Evolutionary conservation across 2,888 invertebrate genomes (phyloP).

Genomic region (Volucella bombylans): DNA sequence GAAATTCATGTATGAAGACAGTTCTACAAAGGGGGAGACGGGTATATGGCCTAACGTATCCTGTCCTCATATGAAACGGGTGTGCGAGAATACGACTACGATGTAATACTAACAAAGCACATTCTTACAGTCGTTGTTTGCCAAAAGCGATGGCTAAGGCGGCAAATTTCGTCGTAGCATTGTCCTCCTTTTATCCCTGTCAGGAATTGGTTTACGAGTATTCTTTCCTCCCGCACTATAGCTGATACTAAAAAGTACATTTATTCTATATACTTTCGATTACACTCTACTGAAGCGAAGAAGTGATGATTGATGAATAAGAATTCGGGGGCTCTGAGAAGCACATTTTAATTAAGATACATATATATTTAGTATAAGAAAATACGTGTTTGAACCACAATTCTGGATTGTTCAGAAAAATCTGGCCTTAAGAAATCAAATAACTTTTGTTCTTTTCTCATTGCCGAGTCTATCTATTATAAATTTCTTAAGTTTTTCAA

Average conservation of each 20-base stretch:
- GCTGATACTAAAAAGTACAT: constrained; percentile 11
- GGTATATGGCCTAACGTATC: constrained; percentile 17
- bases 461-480: no score
- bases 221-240: constrained; percentile 12
- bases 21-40: constrained; percentile 22
- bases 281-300: constrained; percentile 54
- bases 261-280: constrained; percentile 39
- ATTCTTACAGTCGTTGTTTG: constrained; percentile 42
- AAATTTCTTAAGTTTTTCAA: no score
- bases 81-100: constrained; percentile 36
- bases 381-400: not conserved
- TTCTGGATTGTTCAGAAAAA: no score
- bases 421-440: not conserved
- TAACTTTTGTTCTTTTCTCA: no score
- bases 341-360: constrained; percentile 44
- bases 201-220: constrained; percentile 6
- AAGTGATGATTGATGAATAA: constrained; percentile 30
- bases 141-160: constrained; percentile 48
- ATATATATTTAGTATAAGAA: not conserved
- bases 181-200: constrained; percentile 58
- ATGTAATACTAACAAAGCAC: constrained; percentile 33
- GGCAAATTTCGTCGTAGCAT: constrained; percentile 44
- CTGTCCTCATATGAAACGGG: constrained; percentile 48
- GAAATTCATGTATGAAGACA: constrained; percentile 49
- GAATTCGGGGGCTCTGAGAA: not conserved